A percentile compares a stretch with the other conserved stretches of the same genome.
These are phyloP conservation scores for Eutrigla gurnardus DNA, from an alignment of 2,797 vertebrate species.

Conservation along the genomic window DNA sequence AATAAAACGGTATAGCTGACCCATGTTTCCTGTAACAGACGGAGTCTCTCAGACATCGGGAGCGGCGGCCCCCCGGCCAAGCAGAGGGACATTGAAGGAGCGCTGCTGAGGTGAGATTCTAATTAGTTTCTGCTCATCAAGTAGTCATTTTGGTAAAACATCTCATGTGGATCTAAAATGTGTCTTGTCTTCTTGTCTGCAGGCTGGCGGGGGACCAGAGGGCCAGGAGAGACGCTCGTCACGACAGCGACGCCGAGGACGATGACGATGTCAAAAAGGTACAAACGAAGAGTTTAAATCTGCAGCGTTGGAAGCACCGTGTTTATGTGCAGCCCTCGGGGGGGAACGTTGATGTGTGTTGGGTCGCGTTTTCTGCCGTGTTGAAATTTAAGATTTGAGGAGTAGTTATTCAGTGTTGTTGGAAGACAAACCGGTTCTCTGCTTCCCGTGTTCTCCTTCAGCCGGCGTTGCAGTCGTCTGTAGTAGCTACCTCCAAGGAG, in stretches of 20 bases:
- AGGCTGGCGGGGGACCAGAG: constrained; percentile 98
- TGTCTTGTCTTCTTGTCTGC: not conserved
- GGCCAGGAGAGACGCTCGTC: constrained; percentile 96
- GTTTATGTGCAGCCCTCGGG: not conserved
- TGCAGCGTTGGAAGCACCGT: not conserved
- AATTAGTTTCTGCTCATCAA: not conserved
- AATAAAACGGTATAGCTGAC: too few species aligned
- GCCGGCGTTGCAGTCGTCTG: constrained; percentile 99
- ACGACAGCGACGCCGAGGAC: constrained; percentile 98
- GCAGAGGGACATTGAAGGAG: constrained; percentile 97
- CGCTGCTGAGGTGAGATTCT: constrained; percentile 88
- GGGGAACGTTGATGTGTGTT: not conserved
- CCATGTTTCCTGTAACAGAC: constrained; percentile 79
- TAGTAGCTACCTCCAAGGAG: constrained; percentile 99
- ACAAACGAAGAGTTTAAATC: not conserved
- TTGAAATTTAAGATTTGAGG: not conserved
- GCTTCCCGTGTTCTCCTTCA: constrained; percentile 50
- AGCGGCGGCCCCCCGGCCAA: constrained; percentile 97
- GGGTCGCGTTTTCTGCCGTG: too few species aligned
- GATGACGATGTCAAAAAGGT: constrained; percentile 95
- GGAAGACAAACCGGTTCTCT: not conserved
- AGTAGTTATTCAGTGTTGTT: not conserved
- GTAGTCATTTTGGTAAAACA: not conserved
- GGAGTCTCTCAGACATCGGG: constrained; percentile 97
- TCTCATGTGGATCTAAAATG: too few species aligned